Conservation (phyloP, 2,113 vertebrate genomes). For the Nannobrachium achirus region DNA sequence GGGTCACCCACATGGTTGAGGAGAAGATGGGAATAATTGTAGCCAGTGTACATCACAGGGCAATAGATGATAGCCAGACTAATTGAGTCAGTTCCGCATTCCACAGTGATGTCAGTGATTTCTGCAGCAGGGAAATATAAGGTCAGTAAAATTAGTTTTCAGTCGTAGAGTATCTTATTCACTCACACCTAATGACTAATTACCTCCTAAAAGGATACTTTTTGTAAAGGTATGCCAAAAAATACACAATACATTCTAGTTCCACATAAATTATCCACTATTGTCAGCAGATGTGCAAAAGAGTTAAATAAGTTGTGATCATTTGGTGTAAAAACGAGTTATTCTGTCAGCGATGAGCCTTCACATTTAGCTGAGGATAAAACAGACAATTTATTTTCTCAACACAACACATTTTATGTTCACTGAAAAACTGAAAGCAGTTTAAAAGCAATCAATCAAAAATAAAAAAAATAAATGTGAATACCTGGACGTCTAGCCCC, state of each 20-base stretch:
- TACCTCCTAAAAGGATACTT: neutral
- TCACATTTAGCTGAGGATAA: neutral
- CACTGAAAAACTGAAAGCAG: neutral
- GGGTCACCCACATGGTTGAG: slow-evolving; percentile 59
- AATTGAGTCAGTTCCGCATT: slow-evolving; percentile 70
- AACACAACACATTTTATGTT: neutral
- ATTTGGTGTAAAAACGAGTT: neutral
- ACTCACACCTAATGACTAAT: neutral
- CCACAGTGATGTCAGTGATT: slow-evolving; percentile 69
- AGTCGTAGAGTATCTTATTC: neutral
- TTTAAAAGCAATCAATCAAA: neutral
- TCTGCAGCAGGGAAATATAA: slow-evolving; percentile 39
- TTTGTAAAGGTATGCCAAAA: too few species aligned
- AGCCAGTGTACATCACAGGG: slow-evolving; percentile 72
- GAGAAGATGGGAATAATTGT: slow-evolving; percentile 70
- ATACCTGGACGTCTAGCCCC: slow-evolving; percentile 61
- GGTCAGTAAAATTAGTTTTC: neutral
- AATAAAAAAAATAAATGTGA: neutral
- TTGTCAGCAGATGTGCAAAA: neutral
- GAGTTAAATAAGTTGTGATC: neutral
- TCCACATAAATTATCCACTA: neutral
- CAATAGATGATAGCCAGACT: slow-evolving; percentile 67
- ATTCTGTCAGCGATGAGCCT: neutral
- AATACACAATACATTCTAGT: too few species aligned
- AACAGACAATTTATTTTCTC: neutral